Percentiles rank a stretch among this genome's conserved stretches.
Evolutionary conservation across 1,140 invertebrate genomes (phyloP).

Genomic region (Drosophila tsacasi): DNA sequence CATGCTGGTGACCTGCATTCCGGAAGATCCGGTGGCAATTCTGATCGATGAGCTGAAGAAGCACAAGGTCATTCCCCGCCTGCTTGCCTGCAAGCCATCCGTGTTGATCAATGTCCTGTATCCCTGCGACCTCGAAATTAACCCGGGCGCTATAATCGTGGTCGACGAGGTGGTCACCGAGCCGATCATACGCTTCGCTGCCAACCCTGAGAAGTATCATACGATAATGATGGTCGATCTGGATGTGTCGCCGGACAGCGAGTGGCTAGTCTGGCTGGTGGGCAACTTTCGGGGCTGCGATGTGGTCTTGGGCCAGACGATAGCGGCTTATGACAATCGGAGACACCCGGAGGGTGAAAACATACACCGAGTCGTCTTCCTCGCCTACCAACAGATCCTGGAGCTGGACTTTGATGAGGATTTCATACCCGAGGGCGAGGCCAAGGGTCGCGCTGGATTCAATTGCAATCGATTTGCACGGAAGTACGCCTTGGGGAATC

Average conservation of each 20-base stretch:
- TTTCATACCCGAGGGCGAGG: slow-evolving; percentile 86
- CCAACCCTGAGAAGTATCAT: slow-evolving; percentile 88
- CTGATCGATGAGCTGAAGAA: slow-evolving; percentile 24
- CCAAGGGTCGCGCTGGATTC: slow-evolving; percentile 89
- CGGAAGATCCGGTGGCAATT: neutral
- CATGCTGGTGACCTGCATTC: slow-evolving; percentile 48
- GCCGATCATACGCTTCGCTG: slow-evolving; percentile 88
- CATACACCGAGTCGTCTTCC: slow-evolving; percentile 95
- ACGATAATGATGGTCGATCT: slow-evolving; percentile 89
- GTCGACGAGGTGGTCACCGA: slow-evolving; percentile 88
- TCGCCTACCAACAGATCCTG: slow-evolving; percentile 92
- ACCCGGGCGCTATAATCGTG: slow-evolving; percentile 87
- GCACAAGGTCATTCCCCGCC: slow-evolving; percentile 48
- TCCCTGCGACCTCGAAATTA: slow-evolving; percentile 85
- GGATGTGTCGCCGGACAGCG: slow-evolving; percentile 88
- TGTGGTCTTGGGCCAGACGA: slow-evolving; percentile 89
- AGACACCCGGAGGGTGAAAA: slow-evolving; percentile 91
- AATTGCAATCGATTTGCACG: slow-evolving; percentile 88
- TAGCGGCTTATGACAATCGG: slow-evolving; percentile 93
- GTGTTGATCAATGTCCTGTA: slow-evolving; percentile 41
- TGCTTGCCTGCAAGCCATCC: slow-evolving; percentile 46
- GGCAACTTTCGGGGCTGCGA: slow-evolving; percentile 94
- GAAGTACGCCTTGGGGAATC: slow-evolving; percentile 92
- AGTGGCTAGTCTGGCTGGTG: slow-evolving; percentile 96
- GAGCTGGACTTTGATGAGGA: slow-evolving; percentile 70